phyloP scores from a whole-genome alignment of 2,113 vertebrate species.

The Odocoileus virginianus region DNA sequence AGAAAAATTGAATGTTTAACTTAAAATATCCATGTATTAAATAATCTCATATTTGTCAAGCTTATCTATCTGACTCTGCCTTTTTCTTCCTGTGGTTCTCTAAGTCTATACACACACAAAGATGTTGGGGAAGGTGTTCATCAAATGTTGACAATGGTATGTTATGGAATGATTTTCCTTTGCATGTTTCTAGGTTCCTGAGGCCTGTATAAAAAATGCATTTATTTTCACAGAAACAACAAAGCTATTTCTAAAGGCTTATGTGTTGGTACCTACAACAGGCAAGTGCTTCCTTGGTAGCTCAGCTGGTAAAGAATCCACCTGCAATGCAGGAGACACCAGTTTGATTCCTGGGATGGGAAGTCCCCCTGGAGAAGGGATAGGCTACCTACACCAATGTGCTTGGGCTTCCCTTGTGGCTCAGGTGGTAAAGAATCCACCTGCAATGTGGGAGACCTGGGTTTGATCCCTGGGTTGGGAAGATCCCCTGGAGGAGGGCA shows the following conservation, averaged over 20 bases:
- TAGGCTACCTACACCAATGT: not conserved
- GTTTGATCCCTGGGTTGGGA: not conserved
- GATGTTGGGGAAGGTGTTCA: not conserved
- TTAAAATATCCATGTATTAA: not conserved
- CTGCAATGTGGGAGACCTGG: not conserved
- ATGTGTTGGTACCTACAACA: not conserved
- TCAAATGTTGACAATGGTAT: not conserved
- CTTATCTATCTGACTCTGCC: not conserved
- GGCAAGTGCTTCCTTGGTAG: not conserved
- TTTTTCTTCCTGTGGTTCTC: not conserved
- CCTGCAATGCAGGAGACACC: not conserved
- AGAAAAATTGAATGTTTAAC: not conserved
- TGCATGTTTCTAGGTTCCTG: not conserved
- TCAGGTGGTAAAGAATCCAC: not conserved
- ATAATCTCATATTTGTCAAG: not conserved
- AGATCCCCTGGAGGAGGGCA: not conserved
- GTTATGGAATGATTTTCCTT: not conserved
- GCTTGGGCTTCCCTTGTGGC: not conserved
- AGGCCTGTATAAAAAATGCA: not conserved
- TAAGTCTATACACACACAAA: not conserved
- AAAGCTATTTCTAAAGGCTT: not conserved
- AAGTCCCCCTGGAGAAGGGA: not conserved
- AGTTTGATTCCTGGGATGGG: not conserved
- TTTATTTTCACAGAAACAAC: conserved; percentile 1
- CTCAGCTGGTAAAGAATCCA: not conserved